phyloP scores from a whole-genome alignment of 1,140 invertebrate species.

The Platorchestia sp. region DNA sequence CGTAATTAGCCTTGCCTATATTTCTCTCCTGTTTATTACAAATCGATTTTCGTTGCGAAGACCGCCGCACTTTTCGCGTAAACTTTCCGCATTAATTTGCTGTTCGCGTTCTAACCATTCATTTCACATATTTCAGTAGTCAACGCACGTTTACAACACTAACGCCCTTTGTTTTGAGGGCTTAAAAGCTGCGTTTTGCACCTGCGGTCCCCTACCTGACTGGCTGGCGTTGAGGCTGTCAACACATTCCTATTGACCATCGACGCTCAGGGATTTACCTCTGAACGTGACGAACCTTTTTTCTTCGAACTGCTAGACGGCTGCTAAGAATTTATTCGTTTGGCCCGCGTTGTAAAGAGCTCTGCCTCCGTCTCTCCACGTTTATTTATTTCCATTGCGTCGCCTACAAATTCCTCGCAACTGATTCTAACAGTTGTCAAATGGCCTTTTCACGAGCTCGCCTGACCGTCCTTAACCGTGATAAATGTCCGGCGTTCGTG shows the following conservation, averaged over 20 bases:
- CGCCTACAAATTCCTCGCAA: background rate
- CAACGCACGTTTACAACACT: too few relatives aligned
- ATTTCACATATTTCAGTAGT: too few relatives aligned
- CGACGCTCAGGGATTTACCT: too few relatives aligned
- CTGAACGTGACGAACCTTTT: background rate
- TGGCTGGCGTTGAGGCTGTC: background rate
- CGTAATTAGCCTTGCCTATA: too few relatives aligned
- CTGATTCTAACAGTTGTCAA: background rate
- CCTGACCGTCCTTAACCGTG: background rate
- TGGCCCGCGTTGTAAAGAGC: background rate
- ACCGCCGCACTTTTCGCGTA: too few relatives aligned
- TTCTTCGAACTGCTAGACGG: background rate
- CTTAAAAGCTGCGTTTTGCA: too few relatives aligned
- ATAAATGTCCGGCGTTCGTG: background rate
- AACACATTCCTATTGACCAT: background rate
- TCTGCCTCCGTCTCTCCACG: background rate
- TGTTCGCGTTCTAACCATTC: too few relatives aligned
- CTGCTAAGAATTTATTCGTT: background rate
- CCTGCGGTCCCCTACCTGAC: too few relatives aligned
- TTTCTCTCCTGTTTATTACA: too few relatives aligned
- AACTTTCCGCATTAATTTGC: too few relatives aligned
- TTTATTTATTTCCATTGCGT: background rate
- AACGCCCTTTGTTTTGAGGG: too few relatives aligned
- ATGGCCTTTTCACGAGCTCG: background rate
- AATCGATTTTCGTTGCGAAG: too few relatives aligned